phyloP scores from a whole-genome alignment of 1,140 invertebrate genomes.

The Lamellibrachia luymesi region DNA sequence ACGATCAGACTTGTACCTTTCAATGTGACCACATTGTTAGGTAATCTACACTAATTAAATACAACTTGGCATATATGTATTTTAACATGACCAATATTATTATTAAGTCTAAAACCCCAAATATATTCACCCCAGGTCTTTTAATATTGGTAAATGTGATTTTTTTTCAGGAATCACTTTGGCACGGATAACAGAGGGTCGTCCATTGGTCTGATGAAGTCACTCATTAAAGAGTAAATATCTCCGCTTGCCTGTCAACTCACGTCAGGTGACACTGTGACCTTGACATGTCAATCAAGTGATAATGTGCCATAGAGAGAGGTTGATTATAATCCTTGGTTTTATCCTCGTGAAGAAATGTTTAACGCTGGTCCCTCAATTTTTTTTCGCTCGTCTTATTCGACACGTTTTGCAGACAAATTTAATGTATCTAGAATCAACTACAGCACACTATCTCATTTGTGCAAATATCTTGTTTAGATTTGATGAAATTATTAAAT shows the following conservation, averaged over 20 bases:
- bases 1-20: too few relatives aligned
- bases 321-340: background rate
- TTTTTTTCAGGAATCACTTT: slow-evolving; percentile 57
- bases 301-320: background rate
- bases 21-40: too few relatives aligned
- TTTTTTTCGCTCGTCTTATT: background rate
- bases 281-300: background rate
- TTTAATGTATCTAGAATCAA: too few relatives aligned
- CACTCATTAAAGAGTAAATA: background rate
- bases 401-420: background rate
- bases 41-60: too few relatives aligned
- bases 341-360: background rate
- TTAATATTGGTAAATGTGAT: slow-evolving; percentile 16
- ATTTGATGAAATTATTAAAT: too few relatives aligned
- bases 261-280: background rate
- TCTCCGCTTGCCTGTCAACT: background rate
- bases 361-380: background rate
- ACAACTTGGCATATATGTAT: too few relatives aligned
- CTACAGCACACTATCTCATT: too few relatives aligned
- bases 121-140: background rate
- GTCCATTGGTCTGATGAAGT: slow-evolving; percentile 45
- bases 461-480: too few relatives aligned
- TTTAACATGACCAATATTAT: too few relatives aligned
- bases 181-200: slow-evolving; percentile 52
- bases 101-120: background rate